Conservation (phyloP, 2,888 invertebrate genomes). For the Iselma pallidipennis region DNA sequence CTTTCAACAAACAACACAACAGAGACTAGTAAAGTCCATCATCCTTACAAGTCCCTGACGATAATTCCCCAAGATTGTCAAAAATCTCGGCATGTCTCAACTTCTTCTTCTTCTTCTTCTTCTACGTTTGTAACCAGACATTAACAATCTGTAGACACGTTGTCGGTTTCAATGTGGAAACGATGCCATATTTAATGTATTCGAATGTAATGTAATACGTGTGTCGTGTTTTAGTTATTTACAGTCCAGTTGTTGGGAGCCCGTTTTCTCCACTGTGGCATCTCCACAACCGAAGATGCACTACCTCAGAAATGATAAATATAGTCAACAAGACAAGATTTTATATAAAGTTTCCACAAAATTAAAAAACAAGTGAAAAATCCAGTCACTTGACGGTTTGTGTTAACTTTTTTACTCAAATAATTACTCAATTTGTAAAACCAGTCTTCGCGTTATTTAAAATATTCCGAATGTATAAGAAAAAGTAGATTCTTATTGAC, state of each 20-base stretch:
- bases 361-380: too few species aligned
- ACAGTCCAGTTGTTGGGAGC: conserved; percentile 33
- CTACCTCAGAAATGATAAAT: background rate
- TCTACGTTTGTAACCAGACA: conserved; percentile 11
- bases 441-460: too few species aligned
- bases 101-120: background rate
- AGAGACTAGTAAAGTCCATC: too few species aligned
- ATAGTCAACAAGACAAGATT: too few species aligned
- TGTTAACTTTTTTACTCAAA: too few species aligned
- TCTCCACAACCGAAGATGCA: background rate
- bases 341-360: too few species aligned
- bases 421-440: too few species aligned
- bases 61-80: background rate
- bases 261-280: conserved; percentile 14
- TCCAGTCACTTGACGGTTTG: too few species aligned
- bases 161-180: conserved; percentile 33
- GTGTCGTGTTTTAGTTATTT: conserved; percentile 38
- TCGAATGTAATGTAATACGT: conserved; percentile 41
- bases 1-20: too few species aligned
- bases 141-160: conserved; percentile 37
- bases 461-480: too few species aligned
- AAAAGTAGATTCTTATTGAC: background rate
- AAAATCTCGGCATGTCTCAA: background rate
- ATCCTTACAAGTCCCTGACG: too few species aligned
- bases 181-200: conserved; percentile 37